Conservation (phyloP, 2,797 vertebrate genomes). For the Acropternis orthonyx region DNA sequence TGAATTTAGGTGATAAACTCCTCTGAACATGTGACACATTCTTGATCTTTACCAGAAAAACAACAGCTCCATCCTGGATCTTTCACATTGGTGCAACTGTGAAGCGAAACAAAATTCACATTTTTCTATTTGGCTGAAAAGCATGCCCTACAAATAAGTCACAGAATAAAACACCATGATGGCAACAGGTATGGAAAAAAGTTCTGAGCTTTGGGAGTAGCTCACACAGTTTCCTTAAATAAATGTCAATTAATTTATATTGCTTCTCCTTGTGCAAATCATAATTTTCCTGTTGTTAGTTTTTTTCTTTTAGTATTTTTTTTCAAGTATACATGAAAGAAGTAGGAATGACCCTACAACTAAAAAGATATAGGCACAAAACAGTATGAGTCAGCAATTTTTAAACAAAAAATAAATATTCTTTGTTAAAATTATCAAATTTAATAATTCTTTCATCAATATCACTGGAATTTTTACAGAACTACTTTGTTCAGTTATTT, state of each 20-base stretch:
- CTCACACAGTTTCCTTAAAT: neutral
- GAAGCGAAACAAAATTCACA: neutral
- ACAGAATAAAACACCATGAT: neutral
- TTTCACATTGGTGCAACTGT: neutral
- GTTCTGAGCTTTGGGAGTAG: neutral
- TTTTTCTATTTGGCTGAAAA: neutral
- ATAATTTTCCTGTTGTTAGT: neutral
- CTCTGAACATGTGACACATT: fast-evolving
- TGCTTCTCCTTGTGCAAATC: neutral
- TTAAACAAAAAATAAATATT: neutral
- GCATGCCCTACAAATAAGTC: neutral
- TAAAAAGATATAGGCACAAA: neutral
- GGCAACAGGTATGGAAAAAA: neutral
- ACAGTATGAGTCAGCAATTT: neutral
- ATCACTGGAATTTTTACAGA: neutral
- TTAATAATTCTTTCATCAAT: neutral
- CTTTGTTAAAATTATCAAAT: neutral
- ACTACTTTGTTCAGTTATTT: neutral
- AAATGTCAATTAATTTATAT: neutral
- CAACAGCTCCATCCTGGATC: neutral
- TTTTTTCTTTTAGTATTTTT: neutral
- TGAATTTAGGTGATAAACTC: neutral
- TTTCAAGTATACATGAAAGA: neutral
- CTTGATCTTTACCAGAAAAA: neutral
- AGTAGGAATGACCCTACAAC: neutral